Base-by-base conservation (phyloP, 2,113 vertebrate species). In the Hipposideros armiger region DNA sequence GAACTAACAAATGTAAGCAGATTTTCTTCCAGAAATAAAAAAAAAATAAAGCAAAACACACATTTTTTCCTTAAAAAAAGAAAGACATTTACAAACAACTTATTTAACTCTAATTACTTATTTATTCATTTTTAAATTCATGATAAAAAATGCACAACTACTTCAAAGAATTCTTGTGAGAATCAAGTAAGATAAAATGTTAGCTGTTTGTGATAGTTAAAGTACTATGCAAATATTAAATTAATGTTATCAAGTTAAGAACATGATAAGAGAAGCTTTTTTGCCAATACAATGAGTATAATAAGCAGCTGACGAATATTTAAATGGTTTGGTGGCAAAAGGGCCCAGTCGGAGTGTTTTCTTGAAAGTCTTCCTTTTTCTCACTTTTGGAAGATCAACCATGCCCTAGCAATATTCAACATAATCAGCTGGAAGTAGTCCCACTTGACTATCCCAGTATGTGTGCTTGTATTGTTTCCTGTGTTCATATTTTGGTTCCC, bases 101-200 rank as follows among this genome's bases (percentile, higher is more conserved):
- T 87, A 45, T 47, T 85, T 54, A 88, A 74, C 11, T 82, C 62
- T 60, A 32, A 45, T 87, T 64, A 60, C 22, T 73, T 76, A 52
- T 60, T 91, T 40, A 40, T 64, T 77, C 30, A 40, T 83, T 95
- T 89, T 95, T 45, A 76, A 95, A 91, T 26, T 87, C 13, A 30
- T 69, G 22, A 66, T 81, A 50, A 95, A 87, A 76, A 86, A 45
- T 54, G 11, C 36, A 91, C 36, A 26, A 7, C 42, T n/a, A 42
- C 24, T 83, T 95, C 28, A 30, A 70, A 89, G 56, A 15, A 94
- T 87, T 69, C 24, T 28, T 82, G 4, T 62, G 66, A 78, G 22
- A 96, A 66, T 36, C 72, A 73, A 97, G 26, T 70, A 83, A 81
- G 26, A 64, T 81, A 20, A 91, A 78, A 86, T 69, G 19, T 19